A percentile compares a stretch with the other conserved stretches of the same genome.
These are phyloP conservation scores for Macropus fuliginosus DNA, from an alignment of 2,797 vertebrate genomes.

Conservation along the genomic window DNA sequence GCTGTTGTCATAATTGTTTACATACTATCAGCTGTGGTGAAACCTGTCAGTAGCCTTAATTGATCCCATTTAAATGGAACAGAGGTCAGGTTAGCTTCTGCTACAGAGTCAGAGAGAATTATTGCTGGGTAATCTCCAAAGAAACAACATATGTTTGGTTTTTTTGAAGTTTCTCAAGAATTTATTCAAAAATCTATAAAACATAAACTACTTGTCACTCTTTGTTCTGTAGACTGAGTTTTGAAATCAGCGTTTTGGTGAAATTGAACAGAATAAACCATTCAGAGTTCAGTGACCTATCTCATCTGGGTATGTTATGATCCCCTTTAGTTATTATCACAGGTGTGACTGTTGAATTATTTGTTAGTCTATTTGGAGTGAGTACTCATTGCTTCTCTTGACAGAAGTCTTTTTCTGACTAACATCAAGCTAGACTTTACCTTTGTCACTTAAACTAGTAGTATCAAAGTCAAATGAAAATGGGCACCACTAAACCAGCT, in stretches of 20 bases:
- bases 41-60: not conserved
- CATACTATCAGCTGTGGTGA: not conserved
- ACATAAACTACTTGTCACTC: slow-evolving; percentile 18
- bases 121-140: not conserved
- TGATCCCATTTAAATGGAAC: not conserved
- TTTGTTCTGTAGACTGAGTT: not conserved
- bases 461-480: not conserved
- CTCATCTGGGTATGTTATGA: not conserved
- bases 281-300: not conserved
- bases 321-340: not conserved
- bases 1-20: no score
- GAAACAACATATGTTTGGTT: slow-evolving; percentile 24
- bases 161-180: slow-evolving; percentile 7
- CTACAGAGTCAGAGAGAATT: not conserved
- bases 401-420: slow-evolving; percentile 14
- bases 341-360: not conserved
- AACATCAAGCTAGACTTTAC: not conserved
- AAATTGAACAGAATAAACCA: slow-evolving; percentile 24
- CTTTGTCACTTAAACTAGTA: not conserved
- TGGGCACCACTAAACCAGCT: not conserved
- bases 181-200: not conserved
- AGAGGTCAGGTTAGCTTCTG: not conserved
- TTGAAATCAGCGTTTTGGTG: slow-evolving; percentile 6
- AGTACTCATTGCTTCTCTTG: not conserved
- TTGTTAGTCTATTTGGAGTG: slow-evolving; percentile 31